These are phyloP conservation scores for Asarcornis scutulata DNA, from an alignment of 2,113 vertebrate genomes.

Conservation along the genomic window DNA sequence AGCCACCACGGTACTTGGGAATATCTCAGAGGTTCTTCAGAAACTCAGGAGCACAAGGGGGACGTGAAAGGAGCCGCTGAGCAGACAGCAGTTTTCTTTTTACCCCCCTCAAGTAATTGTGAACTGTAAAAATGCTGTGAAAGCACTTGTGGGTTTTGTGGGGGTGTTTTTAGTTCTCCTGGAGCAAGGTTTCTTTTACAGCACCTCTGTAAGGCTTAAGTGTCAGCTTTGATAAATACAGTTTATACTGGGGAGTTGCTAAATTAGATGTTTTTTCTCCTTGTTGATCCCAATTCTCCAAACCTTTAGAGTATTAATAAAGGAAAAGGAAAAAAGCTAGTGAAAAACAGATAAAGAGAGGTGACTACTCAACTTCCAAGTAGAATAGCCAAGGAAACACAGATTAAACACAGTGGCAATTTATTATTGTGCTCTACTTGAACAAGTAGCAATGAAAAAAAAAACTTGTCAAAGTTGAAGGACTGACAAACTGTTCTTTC, in stretches of 20 bases:
- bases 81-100: neutral
- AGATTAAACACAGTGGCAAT: neutral
- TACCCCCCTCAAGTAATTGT: neutral
- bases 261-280: neutral
- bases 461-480: neutral
- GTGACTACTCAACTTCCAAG: neutral
- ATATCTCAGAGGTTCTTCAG: neutral
- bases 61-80: neutral
- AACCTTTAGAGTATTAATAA: neutral
- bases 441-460: neutral
- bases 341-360: neutral
- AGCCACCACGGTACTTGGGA: neutral
- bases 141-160: fast-evolving
- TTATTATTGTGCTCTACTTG: neutral
- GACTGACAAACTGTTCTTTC: neutral
- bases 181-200: neutral
- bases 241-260: neutral
- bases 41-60: neutral
- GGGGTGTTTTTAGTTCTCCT: neutral
- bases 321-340: neutral
- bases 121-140: neutral
- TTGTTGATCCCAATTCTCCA: neutral
- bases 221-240: neutral
- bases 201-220: neutral
- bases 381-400: neutral